Evolutionary conservation across 2,888 invertebrate genomes (phyloP).

Genomic region (Mythimna vitellina): DNA sequence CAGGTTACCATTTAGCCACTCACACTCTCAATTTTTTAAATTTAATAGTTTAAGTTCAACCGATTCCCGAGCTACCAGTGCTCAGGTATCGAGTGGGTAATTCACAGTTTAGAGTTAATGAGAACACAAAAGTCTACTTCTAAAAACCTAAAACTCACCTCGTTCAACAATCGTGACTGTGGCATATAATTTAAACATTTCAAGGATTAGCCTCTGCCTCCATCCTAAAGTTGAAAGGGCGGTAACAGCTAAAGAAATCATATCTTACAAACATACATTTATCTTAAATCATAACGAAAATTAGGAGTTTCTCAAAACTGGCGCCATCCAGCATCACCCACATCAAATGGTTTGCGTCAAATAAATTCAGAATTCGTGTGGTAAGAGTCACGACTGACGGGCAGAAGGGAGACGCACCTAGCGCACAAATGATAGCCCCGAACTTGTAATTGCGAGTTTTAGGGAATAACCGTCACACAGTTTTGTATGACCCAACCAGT

Average conservation of each 20-base stretch:
- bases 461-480: too few relatives aligned
- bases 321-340: conserved; percentile 52
- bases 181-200: conserved; percentile 28
- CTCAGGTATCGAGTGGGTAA: too few relatives aligned
- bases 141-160: not conserved
- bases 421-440: conserved; percentile 81
- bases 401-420: conserved; percentile 72
- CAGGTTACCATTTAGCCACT: too few relatives aligned
- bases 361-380: conserved; percentile 78
- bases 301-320: conserved; percentile 58
- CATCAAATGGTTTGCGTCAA: conserved; percentile 68
- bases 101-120: too few relatives aligned
- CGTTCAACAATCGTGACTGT: conserved; percentile 18
- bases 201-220: conserved; percentile 14
- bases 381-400: conserved; percentile 78
- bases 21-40: too few relatives aligned
- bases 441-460: conserved; percentile 56
- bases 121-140: not conserved
- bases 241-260: conserved; percentile 30
- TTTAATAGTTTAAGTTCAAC: too few relatives aligned
- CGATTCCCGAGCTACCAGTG: too few relatives aligned
- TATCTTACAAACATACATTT: conserved; percentile 58
- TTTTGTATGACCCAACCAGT: too few relatives aligned
- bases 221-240: conserved; percentile 42
- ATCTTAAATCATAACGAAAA: conserved; percentile 54